Evolutionary conservation across 1,140 invertebrate genomes (phyloP), one percentile per base, ranked within the genome.

Genomic region (Tribolium madens): DNA sequence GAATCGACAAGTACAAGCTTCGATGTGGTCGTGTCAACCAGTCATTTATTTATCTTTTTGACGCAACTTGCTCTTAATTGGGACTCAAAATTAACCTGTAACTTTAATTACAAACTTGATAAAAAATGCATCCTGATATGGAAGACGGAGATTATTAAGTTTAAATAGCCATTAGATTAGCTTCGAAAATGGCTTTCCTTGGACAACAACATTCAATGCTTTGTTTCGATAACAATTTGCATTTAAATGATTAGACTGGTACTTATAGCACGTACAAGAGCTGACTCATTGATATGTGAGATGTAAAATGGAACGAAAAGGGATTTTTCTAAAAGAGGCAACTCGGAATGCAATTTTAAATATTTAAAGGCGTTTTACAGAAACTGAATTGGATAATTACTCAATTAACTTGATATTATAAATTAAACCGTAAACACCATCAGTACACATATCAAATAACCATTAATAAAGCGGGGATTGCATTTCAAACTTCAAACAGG

Each of bases 41-140:
- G n/a, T 33, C 31, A 64, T 64, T 33, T 31, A 64, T 64, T 64
- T 64, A 64, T 64, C 57, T 64, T 64, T 64, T 64, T 64, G 57
- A 64, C 57, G 26, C 18, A 13, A 64, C 57, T 64, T 31, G 57
- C 26, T 64, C 57, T 18, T 64, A 64, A 64, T 64, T 64, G 26
- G 26, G 10, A 12, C 26, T 33, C 57, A 18, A 18, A 17, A 57
- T 57, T 57, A 10, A 57, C 17, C 52, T 17, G 18, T 18, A 53
- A 18, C 17, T 57, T 57, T 57, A 57, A 57, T 57, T 26, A 57
- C 18, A 57, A 57, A 57, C 10, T 13, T 0, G 18, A 1, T 21
- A 18, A 18, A 18, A 15, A 50, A 50, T 10, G 13, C 1, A n/a
- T n/a, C 36, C 36, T 0, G 36, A 10, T 42, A 42, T 42, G 36